A percentile compares a stretch with the other conserved stretches of the same genome.
Conservation (phyloP, 1,140 invertebrate species). For the Patella vulgata region DNA sequence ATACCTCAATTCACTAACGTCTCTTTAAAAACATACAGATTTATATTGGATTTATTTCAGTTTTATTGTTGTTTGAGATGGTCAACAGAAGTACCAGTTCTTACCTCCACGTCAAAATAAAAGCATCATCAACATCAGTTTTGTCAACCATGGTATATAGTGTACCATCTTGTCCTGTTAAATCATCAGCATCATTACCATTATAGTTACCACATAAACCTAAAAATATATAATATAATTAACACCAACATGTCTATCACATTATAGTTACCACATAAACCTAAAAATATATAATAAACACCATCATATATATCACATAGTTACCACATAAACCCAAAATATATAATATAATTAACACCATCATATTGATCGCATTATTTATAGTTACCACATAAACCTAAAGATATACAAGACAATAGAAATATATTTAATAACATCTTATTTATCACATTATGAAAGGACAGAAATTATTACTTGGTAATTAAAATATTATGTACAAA, state of each 20-base stretch:
- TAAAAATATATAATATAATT: slow-evolving; percentile 8
- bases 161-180: slow-evolving; percentile 8
- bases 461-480: too few species aligned
- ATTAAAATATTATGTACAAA: too few species aligned
- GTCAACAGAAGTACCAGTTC: too few species aligned
- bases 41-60: too few species aligned
- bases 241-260: neutral
- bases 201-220: slow-evolving; percentile 36
- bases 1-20: too few species aligned
- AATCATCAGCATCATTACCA: slow-evolving; percentile 27
- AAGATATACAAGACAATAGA: slow-evolving; percentile 6
- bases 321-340: slow-evolving; percentile 28
- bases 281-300: slow-evolving; percentile 17
- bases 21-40: too few species aligned
- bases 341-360: too few species aligned
- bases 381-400: slow-evolving; percentile 35
- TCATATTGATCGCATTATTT: too few species aligned
- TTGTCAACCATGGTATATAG: slow-evolving; percentile 4
- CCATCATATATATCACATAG: slow-evolving; percentile 10
- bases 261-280: slow-evolving; percentile 36
- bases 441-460: slow-evolving; percentile 24
- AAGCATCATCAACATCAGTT: slow-evolving; percentile 16
- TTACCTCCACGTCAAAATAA: slow-evolving; percentile 31
- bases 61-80: too few species aligned
- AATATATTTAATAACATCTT: neutral